Evolutionary conservation across 2,888 invertebrate species (phyloP).

Genomic region (Drosophila basisetae): DNA sequence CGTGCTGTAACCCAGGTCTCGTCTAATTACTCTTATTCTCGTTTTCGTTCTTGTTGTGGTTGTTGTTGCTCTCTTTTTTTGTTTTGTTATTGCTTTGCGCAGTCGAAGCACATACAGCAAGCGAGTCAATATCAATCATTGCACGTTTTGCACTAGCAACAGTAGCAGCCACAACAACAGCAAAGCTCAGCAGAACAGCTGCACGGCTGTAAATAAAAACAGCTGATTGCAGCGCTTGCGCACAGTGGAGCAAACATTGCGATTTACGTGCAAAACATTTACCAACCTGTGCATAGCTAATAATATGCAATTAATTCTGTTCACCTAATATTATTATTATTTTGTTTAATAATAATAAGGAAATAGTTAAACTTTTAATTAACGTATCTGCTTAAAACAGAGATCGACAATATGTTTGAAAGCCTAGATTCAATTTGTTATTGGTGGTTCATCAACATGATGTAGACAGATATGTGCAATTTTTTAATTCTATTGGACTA

Average conservation of each 20-base stretch:
- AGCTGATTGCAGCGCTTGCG: conserved; percentile 47
- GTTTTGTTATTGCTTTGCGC: background rate
- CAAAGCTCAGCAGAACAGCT: conserved; percentile 34
- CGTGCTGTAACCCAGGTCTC: conserved; percentile 8
- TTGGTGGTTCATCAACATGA: background rate
- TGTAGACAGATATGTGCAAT: background rate
- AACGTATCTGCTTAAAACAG: background rate
- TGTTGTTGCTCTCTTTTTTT: conserved; percentile 21
- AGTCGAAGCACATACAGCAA: conserved; percentile 8
- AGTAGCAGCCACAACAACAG: conserved; percentile 11
- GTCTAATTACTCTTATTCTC: conserved; percentile 8
- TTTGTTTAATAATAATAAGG: background rate
- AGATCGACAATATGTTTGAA: background rate
- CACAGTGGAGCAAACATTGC: conserved; percentile 42
- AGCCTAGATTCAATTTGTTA: background rate
- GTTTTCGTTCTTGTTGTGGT: conserved; percentile 12
- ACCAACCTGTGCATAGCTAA: background rate
- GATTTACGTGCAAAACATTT: background rate
- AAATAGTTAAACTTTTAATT: background rate
- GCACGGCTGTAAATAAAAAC: conserved; percentile 39
- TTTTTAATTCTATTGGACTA: background rate
- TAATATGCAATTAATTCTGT: background rate
- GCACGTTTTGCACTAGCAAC: conserved; percentile 45
- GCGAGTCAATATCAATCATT: conserved; percentile 33
- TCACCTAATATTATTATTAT: background rate